phyloP scores from a whole-genome alignment of 1,140 invertebrate genomes.

The Adelges cooleyi region DNA sequence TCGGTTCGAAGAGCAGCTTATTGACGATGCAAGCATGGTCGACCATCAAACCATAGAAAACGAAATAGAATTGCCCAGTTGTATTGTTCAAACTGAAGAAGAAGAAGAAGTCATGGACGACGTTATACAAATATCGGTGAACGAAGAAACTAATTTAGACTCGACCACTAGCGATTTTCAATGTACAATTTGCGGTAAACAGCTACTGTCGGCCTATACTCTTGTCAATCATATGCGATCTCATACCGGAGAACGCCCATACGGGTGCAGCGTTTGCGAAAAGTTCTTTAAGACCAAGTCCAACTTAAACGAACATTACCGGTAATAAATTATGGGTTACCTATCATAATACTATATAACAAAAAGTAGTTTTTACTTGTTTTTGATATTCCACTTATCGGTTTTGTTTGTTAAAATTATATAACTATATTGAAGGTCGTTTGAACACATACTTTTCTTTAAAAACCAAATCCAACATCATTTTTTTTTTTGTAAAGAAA shows the following conservation, averaged over 20 bases:
- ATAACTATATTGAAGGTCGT: no score
- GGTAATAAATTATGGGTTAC: background rate
- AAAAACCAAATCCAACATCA: no score
- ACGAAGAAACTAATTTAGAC: background rate
- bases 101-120: background rate
- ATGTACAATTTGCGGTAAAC: constrained; percentile 15
- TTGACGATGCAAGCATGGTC: background rate
- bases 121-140: background rate
- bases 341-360: no score
- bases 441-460: no score
- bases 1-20: constrained; percentile 4
- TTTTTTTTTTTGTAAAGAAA: no score
- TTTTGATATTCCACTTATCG: no score
- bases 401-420: no score
- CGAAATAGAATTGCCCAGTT: constrained; percentile 9
- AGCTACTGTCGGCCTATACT: constrained; percentile 17
- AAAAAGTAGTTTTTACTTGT: no score
- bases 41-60: constrained; percentile 7
- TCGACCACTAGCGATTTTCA: background rate
- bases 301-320: constrained; percentile 20
- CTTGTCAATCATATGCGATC: constrained; percentile 19
- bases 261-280: constrained; percentile 17
- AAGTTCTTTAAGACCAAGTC: constrained; percentile 26
- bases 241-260: constrained; percentile 13
- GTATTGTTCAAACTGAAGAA: constrained; percentile 15